Conservation (phyloP, 2,113 vertebrate genomes). For the Machaerirhynchus nigripectus region DNA sequence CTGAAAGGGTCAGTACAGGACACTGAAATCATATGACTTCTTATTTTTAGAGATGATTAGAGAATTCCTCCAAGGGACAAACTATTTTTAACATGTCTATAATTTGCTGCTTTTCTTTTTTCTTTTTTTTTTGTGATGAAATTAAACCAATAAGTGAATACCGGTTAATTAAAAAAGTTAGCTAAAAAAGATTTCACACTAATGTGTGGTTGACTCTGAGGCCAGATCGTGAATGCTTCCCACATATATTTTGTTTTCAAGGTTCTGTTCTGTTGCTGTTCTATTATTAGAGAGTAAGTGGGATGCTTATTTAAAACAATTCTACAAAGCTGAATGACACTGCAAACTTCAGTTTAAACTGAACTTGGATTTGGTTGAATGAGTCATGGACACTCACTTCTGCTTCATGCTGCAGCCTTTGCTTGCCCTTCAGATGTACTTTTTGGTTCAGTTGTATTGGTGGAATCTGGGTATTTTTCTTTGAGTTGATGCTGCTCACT, state of each 20-base stretch:
- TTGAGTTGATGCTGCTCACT: neutral
- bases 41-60: constrained; percentile 54
- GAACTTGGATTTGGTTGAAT: constrained; percentile 23
- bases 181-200: neutral
- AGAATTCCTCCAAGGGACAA: constrained; percentile 8
- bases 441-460: neutral
- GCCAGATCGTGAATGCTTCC: neutral
- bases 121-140: neutral
- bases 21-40: neutral
- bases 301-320: constrained; percentile 35
- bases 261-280: neutral
- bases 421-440: neutral
- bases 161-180: neutral
- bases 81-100: neutral
- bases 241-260: constrained; percentile 7
- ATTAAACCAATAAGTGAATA: constrained; percentile 14
- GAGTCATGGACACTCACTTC: neutral
- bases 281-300: constrained; percentile 36
- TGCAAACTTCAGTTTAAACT: constrained; percentile 8
- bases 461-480: neutral
- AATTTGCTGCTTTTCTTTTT: neutral
- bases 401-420: neutral
- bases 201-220: neutral
- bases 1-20: neutral
- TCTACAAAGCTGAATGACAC: neutral